Base-by-base conservation (phyloP, 2,797 vertebrate genomes). In the Labroides dimidiatus region DNA sequence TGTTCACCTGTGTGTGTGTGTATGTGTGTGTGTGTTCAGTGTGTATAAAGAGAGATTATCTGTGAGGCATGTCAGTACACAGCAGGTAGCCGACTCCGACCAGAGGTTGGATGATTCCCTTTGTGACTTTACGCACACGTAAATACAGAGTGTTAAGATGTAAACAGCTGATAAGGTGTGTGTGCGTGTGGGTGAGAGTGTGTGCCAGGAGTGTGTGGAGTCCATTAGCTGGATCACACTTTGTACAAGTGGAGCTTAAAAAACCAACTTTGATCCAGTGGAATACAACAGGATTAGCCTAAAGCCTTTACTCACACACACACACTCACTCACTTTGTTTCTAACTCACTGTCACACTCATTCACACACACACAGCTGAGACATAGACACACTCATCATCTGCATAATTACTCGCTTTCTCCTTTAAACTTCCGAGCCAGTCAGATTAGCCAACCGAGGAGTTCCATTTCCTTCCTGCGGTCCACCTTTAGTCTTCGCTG, bases 271-370 rank as follows among this genome's bases (percentile, higher is more conserved):
- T 88, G 86, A 89, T 85, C 86, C 84, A 72, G 50, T 19, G 67
- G 65, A 87, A 82, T 81, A 84, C 77, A 87, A 78, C 80, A 58
- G 86, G 81, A 89, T 89, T 84, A 86, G 52, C 71, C 67, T 75
- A 77, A 89, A 88, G 81, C 80, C 74, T 82, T 82, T 70, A 72
- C 47, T 50, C 75, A 77, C 78, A 81, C 76, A 82, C 4, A 33
- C 30, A 27, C 61, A 77, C 77, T n/a, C n/a, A 65, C 77, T 81
- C 65, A 83, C 69, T 79, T 70, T 81, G 65, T 61, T 78, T 56
- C 64, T 69, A 61, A 63, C 59, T 50, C 77, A 64, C 72, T 51
- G 63, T 52, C 76, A 24, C 15, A 2, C 49, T 56, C 24, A 4
- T 11, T 45, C 36, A 10, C 8, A 39, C 37, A 39, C 37, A 39